A percentile compares a stretch with the other conserved stretches of the same genome.
Conservation (phyloP, 2,113 vertebrate genomes). For the Limanda limanda region DNA sequence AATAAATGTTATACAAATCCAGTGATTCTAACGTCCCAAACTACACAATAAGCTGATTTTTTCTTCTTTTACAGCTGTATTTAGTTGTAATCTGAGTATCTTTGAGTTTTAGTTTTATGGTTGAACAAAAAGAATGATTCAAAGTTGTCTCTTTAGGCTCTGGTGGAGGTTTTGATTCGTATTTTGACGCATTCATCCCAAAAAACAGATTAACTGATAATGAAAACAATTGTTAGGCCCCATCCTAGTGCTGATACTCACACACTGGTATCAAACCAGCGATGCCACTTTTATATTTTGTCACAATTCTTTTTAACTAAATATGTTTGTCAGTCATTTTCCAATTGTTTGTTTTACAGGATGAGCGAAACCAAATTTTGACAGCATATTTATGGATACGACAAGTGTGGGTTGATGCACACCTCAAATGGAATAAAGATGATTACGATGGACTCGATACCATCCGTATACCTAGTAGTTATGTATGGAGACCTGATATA, state of each 20-base stretch:
- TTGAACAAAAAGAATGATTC: neutral
- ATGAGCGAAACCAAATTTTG: conserved; percentile 82
- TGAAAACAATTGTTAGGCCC: too few relatives aligned
- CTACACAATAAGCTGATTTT: too few relatives aligned
- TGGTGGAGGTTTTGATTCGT: too few relatives aligned
- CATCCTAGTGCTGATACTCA: neutral
- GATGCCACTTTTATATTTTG: neutral
- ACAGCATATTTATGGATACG: conserved; percentile 90
- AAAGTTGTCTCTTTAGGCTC: too few relatives aligned
- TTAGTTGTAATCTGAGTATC: neutral
- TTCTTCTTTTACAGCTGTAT: too few relatives aligned
- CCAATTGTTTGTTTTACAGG: conserved; percentile 67
- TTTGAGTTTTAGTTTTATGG: neutral
- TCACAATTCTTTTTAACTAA: neutral
- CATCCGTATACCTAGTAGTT: conserved; percentile 92
- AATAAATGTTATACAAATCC: too few relatives aligned
- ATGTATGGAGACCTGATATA: conserved; percentile 93
- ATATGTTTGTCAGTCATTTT: neutral
- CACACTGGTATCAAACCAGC: neutral
- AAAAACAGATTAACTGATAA: too few relatives aligned
- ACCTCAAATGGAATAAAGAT: conserved; percentile 88
- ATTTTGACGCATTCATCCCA: too few relatives aligned
- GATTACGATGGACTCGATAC: conserved; percentile 89
- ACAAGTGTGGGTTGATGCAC: conserved; percentile 89
- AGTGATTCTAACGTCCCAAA: too few relatives aligned